These are phyloP conservation scores for Nycticryphes semicollaris DNA, from an alignment of 2,113 vertebrate species.

Conservation along the genomic window DNA sequence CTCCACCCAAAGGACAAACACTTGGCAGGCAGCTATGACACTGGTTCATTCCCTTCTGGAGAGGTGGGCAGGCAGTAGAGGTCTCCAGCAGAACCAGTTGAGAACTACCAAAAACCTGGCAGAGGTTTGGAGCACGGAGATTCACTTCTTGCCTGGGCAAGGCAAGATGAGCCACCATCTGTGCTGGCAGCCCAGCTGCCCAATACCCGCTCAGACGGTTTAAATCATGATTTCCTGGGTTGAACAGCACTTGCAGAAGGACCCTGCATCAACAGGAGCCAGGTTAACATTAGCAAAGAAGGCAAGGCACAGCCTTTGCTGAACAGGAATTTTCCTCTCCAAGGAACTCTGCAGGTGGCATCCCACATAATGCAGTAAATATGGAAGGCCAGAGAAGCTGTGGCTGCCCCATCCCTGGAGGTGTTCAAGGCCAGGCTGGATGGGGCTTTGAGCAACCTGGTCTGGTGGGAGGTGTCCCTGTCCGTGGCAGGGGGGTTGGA, in stretches of 20 bases:
- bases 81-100: not conserved
- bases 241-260: not conserved
- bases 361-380: not conserved
- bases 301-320: not conserved
- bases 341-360: not conserved
- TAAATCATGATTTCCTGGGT: not conserved
- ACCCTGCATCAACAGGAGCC: accelerated
- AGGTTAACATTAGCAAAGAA: not conserved
- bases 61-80: not conserved
- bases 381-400: too few relatives aligned
- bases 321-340: not conserved
- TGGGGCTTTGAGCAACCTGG: too few relatives aligned
- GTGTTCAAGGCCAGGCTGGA: too few relatives aligned
- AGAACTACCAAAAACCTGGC: not conserved
- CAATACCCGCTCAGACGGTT: not conserved
- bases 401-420: too few relatives aligned
- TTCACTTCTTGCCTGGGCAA: not conserved
- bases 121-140: not conserved
- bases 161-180: accelerated
- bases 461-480: too few relatives aligned
- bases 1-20: not conserved
- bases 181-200: not conserved
- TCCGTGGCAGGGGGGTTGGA: too few relatives aligned
- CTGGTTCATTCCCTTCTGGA: not conserved
- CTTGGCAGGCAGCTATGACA: not conserved